A percentile compares a stretch with the other conserved stretches of the same genome.
Evolutionary conservation across 37 sponge, comb jelly and placozoan genomes (phyloP).

Genomic region (Corticium candelabrum): DNA sequence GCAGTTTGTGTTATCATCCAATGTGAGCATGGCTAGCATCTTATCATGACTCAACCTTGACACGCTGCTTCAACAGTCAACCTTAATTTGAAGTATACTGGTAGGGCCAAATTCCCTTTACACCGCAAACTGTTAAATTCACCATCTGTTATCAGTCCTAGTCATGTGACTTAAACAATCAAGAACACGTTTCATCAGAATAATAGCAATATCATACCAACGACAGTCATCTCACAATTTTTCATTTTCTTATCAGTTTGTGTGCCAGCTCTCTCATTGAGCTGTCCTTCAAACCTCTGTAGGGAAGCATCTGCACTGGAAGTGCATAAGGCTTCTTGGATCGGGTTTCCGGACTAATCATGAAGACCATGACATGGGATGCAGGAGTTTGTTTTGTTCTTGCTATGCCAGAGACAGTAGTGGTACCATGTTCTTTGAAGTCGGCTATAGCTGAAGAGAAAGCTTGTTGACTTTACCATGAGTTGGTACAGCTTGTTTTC

Average conservation of each 20-base stretch:
- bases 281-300: background rate
- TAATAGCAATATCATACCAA: background rate
- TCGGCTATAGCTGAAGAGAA: no score
- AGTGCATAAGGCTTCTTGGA: slow-evolving; percentile 32
- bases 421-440: no score
- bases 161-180: background rate
- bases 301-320: slow-evolving; percentile 30
- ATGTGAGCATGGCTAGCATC: background rate
- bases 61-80: slow-evolving; percentile 8
- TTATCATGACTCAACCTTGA: background rate
- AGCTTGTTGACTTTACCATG: no score
- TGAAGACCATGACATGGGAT: slow-evolving; percentile 33
- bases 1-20: background rate
- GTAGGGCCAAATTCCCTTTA: slow-evolving; percentile 23
- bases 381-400: no score
- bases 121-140: slow-evolving; percentile 24
- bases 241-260: background rate
- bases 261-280: background rate
- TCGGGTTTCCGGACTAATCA: slow-evolving; percentile 20
- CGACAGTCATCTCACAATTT: background rate
- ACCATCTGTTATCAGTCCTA: slow-evolving; percentile 27
- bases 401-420: no score
- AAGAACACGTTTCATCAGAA: background rate
- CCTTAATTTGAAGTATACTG: slow-evolving; percentile 8
- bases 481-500: no score